Evolutionary conservation across 2,888 invertebrate genomes (phyloP), one percentile per base, ranked within the genome.

Genomic region (Cataglyphis livida): DNA sequence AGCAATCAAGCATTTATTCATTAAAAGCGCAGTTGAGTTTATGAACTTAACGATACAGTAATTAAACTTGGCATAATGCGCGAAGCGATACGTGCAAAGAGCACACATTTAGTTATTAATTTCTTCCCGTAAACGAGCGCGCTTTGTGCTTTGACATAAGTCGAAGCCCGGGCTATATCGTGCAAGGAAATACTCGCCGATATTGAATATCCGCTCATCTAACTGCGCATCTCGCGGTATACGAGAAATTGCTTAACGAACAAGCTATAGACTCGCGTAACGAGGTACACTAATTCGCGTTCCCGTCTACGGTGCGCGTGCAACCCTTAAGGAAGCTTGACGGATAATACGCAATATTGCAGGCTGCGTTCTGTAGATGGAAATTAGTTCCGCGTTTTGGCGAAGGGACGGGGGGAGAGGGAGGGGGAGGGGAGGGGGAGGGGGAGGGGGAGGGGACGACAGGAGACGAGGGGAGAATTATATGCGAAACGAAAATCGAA

Each of bases 141-240:
- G 61, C n/a, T 79, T 81, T 57, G 59, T 59, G 54, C 74, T 88
- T 87, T 88, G 81, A 87, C 57, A 73, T 21, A 59, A 54, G 54
- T 51, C 51, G 59, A 68, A 41, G 12, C 15, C 51, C 71, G 57
- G n/a, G 54, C 25, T 82, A n/a, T 68, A 48, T 66, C 75, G 81
- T 75, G 62, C 83, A 73, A 84, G 90, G 88, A 91, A 92, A 91
- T 85, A 86, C 84, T 89, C 87, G 87, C 86, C 91, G 89, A 92
- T 92, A 92, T 92, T 90, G 89, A 92, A 92, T 90, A 92, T 92
- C 91, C 91, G 91, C 88, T 81, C 86, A 70, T 89, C 89, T 89
- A 83, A 88, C 84, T 86, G 76, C 71, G 85, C 83, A 78, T 85
- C 88, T 81, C 89, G 82, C 84, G 89, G 86, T 89, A 44, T 84